Conservation (phyloP, 2,797 vertebrate genomes). For the Ctenochaetus hawaiiensis region DNA sequence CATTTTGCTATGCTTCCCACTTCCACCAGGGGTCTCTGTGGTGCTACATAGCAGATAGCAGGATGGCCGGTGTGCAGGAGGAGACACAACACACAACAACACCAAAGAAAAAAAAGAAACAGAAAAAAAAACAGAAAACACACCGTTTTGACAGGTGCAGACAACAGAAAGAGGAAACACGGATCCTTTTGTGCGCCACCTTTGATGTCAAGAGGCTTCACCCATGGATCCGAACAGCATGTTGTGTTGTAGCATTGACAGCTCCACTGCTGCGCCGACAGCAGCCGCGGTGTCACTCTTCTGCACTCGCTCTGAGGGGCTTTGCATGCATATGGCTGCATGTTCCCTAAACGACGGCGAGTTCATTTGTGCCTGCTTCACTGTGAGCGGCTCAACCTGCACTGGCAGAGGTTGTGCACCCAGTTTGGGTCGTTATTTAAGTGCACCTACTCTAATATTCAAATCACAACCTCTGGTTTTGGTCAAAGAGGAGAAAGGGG, state of each 20-base stretch:
- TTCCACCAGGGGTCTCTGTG: constrained; percentile 82
- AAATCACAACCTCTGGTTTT: constrained; percentile 73
- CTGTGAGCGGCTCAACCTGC: constrained; percentile 38
- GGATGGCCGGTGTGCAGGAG: constrained; percentile 14
- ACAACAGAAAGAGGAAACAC: constrained; percentile 69
- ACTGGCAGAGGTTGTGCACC: constrained; percentile 17
- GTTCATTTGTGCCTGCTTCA: constrained; percentile 52
- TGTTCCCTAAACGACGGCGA: constrained; percentile 32
- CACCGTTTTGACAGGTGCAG: constrained; percentile 70
- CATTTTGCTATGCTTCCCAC: constrained; percentile 6
- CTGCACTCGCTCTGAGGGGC: constrained; percentile 32
- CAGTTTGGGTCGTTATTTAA: constrained; percentile 21
- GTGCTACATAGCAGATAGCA: constrained; percentile 55
- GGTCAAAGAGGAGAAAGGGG: constrained; percentile 25
- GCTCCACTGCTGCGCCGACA: constrained; percentile 60
- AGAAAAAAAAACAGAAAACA: constrained; percentile 29
- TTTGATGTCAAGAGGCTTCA: constrained; percentile 74
- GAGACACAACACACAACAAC: constrained; percentile 45
- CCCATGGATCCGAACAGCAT: constrained; percentile 59
- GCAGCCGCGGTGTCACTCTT: constrained; percentile 43
- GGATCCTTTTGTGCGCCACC: constrained; percentile 62
- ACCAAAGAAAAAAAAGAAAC: neutral
- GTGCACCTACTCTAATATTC: constrained; percentile 55
- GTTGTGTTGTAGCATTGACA: constrained; percentile 58
- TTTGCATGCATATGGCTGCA: constrained; percentile 30